Conservation (phyloP, 2,797 vertebrate genomes). For the Megaceryle alcyon region DNA sequence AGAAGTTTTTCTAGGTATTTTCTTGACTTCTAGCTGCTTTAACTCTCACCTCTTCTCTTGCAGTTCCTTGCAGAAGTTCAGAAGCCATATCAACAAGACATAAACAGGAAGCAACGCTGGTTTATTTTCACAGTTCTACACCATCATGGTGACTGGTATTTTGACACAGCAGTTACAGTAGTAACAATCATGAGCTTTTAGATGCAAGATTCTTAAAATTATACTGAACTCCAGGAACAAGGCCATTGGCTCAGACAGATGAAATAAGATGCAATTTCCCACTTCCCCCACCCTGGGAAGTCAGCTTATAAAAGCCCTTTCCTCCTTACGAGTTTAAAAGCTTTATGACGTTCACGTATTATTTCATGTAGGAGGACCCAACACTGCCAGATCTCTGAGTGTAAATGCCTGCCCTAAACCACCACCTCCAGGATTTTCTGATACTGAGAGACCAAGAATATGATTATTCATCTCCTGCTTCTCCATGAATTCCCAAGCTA, state of each 20-base stretch:
- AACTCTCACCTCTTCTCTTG: neutral
- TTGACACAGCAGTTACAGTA: neutral
- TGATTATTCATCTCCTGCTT: neutral
- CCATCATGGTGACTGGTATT: neutral
- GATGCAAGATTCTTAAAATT: neutral
- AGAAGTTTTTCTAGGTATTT: neutral
- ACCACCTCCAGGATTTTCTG: neutral
- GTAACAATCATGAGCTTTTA: neutral
- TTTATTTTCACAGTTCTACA: neutral
- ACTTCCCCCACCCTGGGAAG: neutral
- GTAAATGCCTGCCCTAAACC: neutral
- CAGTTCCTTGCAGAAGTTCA: neutral
- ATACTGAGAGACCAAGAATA: neutral
- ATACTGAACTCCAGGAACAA: neutral
- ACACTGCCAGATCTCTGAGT: neutral
- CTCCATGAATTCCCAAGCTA: neutral
- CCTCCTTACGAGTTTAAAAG: neutral
- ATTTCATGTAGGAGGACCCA: neutral
- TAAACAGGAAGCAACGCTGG: neutral
- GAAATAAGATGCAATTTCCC: neutral
- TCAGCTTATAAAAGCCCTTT: neutral
- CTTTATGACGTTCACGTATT: neutral
- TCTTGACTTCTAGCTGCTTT: neutral
- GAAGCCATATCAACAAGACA: neutral
- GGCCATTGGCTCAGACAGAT: neutral